These are phyloP conservation scores for Dreissena polymorpha DNA, from an alignment of 1,140 invertebrate species.

Conservation along the genomic window DNA sequence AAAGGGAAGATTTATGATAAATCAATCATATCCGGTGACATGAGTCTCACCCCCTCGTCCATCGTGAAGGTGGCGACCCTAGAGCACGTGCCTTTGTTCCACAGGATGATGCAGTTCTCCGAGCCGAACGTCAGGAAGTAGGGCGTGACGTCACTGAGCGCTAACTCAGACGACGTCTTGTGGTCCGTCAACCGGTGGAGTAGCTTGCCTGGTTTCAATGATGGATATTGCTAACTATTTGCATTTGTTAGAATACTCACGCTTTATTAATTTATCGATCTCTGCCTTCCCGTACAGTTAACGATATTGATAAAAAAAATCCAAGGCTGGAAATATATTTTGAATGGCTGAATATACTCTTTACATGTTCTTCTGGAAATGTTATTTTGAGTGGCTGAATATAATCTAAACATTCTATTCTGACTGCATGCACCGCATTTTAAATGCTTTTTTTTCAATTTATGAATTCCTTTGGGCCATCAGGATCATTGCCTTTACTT, in stretches of 20 bases:
- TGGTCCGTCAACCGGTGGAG: constrained; percentile 18
- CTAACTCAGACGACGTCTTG: neutral
- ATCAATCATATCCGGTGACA: neutral
- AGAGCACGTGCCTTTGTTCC: constrained; percentile 13
- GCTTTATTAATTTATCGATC: neutral
- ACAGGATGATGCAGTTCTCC: constrained; percentile 32
- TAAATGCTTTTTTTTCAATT: too few species aligned
- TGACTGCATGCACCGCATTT: too few species aligned
- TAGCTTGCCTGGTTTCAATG: constrained; percentile 15
- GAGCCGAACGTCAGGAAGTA: constrained; percentile 19
- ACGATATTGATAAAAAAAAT: neutral
- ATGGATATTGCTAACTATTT: neutral
- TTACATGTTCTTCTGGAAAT: too few species aligned
- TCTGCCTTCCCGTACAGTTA: neutral
- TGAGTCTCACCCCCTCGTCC: neutral
- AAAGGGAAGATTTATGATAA: neutral
- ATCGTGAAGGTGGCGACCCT: constrained; percentile 14
- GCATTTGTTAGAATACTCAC: too few species aligned
- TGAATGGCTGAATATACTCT: too few species aligned
- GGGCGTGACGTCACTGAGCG: neutral
- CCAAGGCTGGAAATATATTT: too few species aligned
- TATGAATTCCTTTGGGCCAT: too few species aligned
- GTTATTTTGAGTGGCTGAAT: too few species aligned
- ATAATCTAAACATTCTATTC: too few species aligned
- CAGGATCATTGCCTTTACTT: too few species aligned